These are phyloP conservation scores for Balearica regulorum DNA, from an alignment of 2,797 vertebrate species.

Conservation along the genomic window DNA sequence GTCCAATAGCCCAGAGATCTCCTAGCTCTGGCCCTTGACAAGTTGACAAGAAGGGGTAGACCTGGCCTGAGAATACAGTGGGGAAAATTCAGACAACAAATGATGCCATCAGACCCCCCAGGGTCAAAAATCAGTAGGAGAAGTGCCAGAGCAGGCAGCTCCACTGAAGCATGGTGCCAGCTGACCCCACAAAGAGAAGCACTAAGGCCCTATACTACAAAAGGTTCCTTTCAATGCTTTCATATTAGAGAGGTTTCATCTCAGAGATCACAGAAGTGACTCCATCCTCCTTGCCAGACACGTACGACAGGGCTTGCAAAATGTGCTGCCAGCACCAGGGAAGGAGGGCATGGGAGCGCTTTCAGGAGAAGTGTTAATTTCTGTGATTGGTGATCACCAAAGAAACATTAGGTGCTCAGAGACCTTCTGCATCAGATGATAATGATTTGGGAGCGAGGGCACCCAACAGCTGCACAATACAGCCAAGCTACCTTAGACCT, in stretches of 20 bases:
- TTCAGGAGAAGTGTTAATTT: not conserved
- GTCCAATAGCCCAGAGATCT: not conserved
- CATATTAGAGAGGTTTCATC: not conserved
- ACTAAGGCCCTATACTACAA: not conserved
- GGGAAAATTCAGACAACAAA: not conserved
- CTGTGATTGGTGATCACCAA: not conserved
- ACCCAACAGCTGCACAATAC: not conserved
- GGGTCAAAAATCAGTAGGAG: not conserved
- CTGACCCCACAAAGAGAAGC: not conserved
- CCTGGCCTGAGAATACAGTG: not conserved
- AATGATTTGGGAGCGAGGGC: not conserved
- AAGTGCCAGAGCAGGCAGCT: not conserved
- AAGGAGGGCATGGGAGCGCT: not conserved
- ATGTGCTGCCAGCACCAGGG: not conserved
- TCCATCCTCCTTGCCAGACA: not conserved
- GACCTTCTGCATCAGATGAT: not conserved
- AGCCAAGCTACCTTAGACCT: not conserved
- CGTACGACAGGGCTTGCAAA: not conserved
- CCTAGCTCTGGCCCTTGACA: not conserved
- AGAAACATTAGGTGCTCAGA: not conserved
- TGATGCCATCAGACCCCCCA: not conserved
- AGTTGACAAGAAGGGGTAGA: not conserved
- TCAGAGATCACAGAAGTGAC: accelerated
- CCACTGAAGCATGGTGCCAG: not conserved
- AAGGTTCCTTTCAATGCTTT: not conserved